phyloP scores from a whole-genome alignment of 53 echinoderm and acorn worm genomes.

The Astropecten irregularis region DNA sequence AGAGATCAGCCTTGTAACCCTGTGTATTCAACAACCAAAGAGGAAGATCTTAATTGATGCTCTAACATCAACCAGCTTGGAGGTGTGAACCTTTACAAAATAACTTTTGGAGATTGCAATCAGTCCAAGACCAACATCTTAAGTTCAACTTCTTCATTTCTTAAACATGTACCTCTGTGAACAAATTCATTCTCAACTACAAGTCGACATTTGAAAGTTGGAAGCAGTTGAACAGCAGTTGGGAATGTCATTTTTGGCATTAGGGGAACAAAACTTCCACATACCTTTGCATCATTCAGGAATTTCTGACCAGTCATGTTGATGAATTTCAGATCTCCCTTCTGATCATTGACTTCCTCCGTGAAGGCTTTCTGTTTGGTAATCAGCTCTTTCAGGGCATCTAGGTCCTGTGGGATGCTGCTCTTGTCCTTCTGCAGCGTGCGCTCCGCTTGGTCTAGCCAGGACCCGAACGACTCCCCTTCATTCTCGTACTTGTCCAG shows the following conservation, averaged over 20 bases:
- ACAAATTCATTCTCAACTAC: no score
- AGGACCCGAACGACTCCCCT: slow-evolving; percentile 67
- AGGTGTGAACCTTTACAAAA: no score
- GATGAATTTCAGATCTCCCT: slow-evolving; percentile 96
- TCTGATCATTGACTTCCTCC: slow-evolving; percentile 93
- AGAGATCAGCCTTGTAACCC: slow-evolving; percentile 82
- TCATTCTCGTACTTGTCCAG: slow-evolving; percentile 89
- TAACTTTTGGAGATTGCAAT: no score
- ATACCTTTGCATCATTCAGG: slow-evolving; percentile 81
- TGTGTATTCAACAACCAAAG: not conserved
- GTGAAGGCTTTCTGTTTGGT: slow-evolving; percentile 78
- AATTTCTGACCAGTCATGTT: slow-evolving; percentile 97
- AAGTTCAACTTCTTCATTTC: no score
- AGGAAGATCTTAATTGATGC: no score
- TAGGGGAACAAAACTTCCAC: not conserved
- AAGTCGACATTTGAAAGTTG: no score
- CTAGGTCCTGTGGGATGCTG: slow-evolving; percentile 77
- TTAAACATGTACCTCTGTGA: no score
- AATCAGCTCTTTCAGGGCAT: slow-evolving; percentile 68
- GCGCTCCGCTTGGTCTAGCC: slow-evolving; percentile 70
- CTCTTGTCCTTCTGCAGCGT: slow-evolving; percentile 63
- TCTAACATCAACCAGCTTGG: no score
- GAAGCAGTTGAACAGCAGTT: no score
- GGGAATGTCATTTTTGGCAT: no score
- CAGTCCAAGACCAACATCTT: no score